Evolutionary conservation across 1,140 invertebrate genomes (phyloP).

Genomic region (Cydia amplana): DNA sequence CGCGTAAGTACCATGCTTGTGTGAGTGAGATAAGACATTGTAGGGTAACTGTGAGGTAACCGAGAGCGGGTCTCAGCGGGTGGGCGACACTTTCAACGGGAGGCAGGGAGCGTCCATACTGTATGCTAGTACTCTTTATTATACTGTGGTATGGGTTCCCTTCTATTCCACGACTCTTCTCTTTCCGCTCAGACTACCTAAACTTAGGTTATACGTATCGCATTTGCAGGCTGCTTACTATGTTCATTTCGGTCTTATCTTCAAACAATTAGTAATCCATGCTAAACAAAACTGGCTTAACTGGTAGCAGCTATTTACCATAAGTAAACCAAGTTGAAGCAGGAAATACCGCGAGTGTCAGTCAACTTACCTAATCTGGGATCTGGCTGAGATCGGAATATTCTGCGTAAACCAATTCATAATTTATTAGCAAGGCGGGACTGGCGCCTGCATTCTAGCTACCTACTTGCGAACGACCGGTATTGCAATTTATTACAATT

Average conservation of each 20-base stretch:
- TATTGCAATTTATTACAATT: constrained; percentile 8
- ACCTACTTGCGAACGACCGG: not conserved
- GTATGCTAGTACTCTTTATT: too few species aligned
- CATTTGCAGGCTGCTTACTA: not conserved
- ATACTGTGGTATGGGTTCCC: too few species aligned
- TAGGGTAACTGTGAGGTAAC: too few species aligned
- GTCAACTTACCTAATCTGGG: constrained; percentile 14
- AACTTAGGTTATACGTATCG: too few species aligned
- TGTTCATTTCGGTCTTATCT: not conserved
- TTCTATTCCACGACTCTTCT: too few species aligned
- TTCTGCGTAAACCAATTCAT: constrained; percentile 27
- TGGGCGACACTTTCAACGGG: too few species aligned
- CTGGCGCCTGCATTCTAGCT: constrained; percentile 21
- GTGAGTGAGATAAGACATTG: too few species aligned
- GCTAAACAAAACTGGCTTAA: constrained; percentile 7
- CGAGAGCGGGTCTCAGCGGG: too few species aligned
- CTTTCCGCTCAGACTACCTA: too few species aligned
- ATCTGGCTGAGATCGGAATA: constrained; percentile 1
- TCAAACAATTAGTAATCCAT: constrained; percentile 19
- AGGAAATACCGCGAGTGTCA: constrained; percentile 26
- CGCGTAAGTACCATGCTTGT: too few species aligned
- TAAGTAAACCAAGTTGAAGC: constrained; percentile 14
- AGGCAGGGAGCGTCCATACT: too few species aligned
- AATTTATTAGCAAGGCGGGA: constrained; percentile 16
- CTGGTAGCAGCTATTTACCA: constrained; percentile 11